Evolutionary conservation across 2,113 vertebrate species (phyloP).

Genomic region (Macrotis lagotis): DNA sequence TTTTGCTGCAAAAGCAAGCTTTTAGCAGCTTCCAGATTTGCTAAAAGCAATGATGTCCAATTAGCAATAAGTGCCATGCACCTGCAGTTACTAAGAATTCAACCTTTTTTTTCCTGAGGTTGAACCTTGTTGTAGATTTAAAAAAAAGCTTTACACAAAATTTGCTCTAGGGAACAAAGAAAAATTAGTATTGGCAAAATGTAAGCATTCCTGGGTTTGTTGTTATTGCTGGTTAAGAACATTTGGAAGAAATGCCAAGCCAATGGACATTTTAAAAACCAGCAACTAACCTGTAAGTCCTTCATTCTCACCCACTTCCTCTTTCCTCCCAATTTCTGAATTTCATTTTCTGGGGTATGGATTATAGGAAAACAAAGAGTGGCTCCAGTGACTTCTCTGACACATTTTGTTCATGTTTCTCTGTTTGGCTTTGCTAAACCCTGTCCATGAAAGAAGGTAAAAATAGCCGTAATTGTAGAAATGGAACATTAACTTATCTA

Average conservation of each 20-base stretch:
- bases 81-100: constrained; percentile 48
- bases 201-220: constrained; percentile 20
- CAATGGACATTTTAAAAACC: not conserved
- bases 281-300: not conserved
- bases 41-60: constrained; percentile 51
- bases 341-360: constrained; percentile 42
- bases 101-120: constrained; percentile 23
- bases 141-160: constrained; percentile 5
- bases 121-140: constrained; percentile 30
- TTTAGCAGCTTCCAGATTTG: constrained; percentile 61
- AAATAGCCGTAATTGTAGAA: constrained; percentile 12
- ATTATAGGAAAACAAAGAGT: constrained; percentile 43
- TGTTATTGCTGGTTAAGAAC: constrained; percentile 55
- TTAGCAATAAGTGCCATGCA: constrained; percentile 41
- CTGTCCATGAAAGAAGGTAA: constrained; percentile 21
- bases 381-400: not conserved
- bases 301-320: constrained; percentile 26
- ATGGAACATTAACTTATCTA: not conserved
- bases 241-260: not conserved
- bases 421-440: constrained; percentile 3
- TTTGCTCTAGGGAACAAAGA: constrained; percentile 31
- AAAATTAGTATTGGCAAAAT: constrained; percentile 42
- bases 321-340: constrained; percentile 17
- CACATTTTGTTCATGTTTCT: constrained; percentile 4
- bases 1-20: not conserved